Percentiles rank a stretch among this genome's conserved stretches.
Evolutionary conservation across 2,888 invertebrate genomes (phyloP).

Genomic region (Pristionchus entomophagus): DNA sequence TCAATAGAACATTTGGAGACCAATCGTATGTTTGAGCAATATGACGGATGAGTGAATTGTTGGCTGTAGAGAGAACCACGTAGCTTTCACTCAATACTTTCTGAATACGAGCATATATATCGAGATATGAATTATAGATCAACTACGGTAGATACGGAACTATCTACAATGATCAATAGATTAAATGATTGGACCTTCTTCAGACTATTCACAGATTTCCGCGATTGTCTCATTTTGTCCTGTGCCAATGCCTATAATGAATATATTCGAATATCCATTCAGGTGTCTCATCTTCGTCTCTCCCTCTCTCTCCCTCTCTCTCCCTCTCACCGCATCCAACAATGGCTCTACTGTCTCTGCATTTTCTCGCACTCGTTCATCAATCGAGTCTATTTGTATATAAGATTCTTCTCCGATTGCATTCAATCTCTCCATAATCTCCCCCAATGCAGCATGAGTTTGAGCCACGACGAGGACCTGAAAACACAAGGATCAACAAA

Average conservation of each 20-base stretch:
- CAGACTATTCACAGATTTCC: background rate
- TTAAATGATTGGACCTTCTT: background rate
- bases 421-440: constrained; percentile 48
- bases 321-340: background rate
- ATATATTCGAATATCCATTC: background rate
- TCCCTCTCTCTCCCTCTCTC: background rate
- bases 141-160: no score
- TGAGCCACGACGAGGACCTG: constrained; percentile 61
- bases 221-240: background rate
- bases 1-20: background rate
- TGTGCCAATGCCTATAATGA: background rate
- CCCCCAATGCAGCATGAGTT: constrained; percentile 60
- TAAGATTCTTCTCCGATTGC: background rate
- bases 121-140: background rate
- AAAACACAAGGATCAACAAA: background rate
- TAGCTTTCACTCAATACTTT: background rate
- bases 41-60: background rate
- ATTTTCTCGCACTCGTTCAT: background rate
- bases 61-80: constrained; percentile 27
- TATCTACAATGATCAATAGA: no score
- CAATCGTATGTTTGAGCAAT: background rate
- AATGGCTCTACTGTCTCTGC: background rate
- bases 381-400: background rate
- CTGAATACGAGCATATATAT: constrained; percentile 34
- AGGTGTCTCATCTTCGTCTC: background rate